Evolutionary conservation across 2,888 invertebrate genomes (phyloP).

Genomic region (Tachystola acroxantha): DNA sequence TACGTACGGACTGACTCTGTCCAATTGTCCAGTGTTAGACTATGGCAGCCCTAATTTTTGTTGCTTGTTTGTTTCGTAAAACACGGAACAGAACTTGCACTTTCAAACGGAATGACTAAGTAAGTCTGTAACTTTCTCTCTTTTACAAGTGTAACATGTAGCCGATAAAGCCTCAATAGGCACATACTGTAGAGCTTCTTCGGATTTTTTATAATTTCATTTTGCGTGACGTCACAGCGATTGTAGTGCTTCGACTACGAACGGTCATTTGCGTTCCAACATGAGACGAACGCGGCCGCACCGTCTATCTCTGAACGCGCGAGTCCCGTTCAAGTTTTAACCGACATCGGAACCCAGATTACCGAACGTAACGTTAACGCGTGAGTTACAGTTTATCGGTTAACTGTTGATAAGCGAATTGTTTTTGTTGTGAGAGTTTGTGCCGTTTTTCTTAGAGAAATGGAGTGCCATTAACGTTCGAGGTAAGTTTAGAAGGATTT

Average conservation of each 20-base stretch:
- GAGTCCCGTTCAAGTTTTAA: slow-evolving; percentile 25
- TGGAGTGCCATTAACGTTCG: slow-evolving; percentile 60
- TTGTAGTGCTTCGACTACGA: slow-evolving; percentile 52
- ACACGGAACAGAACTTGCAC: slow-evolving; percentile 49
- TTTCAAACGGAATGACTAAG: slow-evolving; percentile 58
- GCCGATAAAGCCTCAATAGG: slow-evolving; percentile 48
- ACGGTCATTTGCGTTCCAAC: slow-evolving; percentile 59
- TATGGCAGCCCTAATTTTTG: slow-evolving; percentile 15
- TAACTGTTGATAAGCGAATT: slow-evolving; percentile 32
- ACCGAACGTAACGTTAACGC: slow-evolving; percentile 31
- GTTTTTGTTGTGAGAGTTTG: slow-evolving; percentile 33
- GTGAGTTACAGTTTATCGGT: slow-evolving; percentile 29
- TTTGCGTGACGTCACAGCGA: slow-evolving; percentile 49
- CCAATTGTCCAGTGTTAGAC: no score
- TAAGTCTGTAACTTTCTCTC: slow-evolving; percentile 51
- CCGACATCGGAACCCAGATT: slow-evolving; percentile 22
- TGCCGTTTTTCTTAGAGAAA: slow-evolving; percentile 30
- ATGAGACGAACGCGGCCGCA: slow-evolving; percentile 51
- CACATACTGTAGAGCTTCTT: slow-evolving; percentile 47
- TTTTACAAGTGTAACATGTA: slow-evolving; percentile 32
- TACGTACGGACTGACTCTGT: no score
- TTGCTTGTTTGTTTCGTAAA: slow-evolving; percentile 19
- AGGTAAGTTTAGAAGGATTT: slow-evolving; percentile 47
- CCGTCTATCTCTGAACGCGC: slow-evolving; percentile 27
- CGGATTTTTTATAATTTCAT: slow-evolving; percentile 62